Evolutionary conservation across 2,888 invertebrate species (phyloP).

Genomic region (Ochlodes sylvanus): DNA sequence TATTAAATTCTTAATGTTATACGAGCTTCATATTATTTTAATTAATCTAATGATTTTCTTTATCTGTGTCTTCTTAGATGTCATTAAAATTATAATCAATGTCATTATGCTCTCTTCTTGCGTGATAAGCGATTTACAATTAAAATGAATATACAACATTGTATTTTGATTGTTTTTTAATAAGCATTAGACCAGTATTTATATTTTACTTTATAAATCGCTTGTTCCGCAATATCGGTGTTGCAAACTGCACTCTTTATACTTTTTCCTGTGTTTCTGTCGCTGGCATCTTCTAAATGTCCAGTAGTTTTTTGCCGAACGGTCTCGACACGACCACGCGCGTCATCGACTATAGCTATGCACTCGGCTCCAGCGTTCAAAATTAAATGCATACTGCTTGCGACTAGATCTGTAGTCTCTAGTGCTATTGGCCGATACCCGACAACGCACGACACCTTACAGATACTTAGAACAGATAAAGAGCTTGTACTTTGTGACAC

Average conservation of each 20-base stretch:
- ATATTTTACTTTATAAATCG: constrained; percentile 51
- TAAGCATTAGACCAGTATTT: not conserved
- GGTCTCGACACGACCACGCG: constrained; percentile 76
- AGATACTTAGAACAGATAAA: constrained; percentile 79
- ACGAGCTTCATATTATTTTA: constrained; percentile 71
- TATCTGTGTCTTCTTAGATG: constrained; percentile 81
- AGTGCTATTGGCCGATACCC: constrained; percentile 83
- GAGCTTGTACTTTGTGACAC: constrained; percentile 85
- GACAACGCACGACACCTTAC: constrained; percentile 83
- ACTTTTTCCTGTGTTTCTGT: constrained; percentile 82
- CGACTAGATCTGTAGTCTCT: constrained; percentile 83
- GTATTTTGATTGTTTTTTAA: not conserved
- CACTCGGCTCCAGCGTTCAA: constrained; percentile 82
- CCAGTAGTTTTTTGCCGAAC: constrained; percentile 76
- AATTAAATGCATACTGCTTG: constrained; percentile 84
- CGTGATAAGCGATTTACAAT: constrained; percentile 63
- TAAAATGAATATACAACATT: not conserved
- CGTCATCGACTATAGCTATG: constrained; percentile 79
- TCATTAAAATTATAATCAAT: constrained; percentile 72
- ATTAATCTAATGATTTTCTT: constrained; percentile 70
- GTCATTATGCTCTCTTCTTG: constrained; percentile 78
- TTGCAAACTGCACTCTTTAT: constrained; percentile 86
- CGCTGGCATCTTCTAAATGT: constrained; percentile 79
- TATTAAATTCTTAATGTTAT: constrained; percentile 67
- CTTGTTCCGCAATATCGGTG: constrained; percentile 76